These are phyloP conservation scores for Anhinga anhinga DNA, from an alignment of 2,113 vertebrate species.

Conservation along the genomic window DNA sequence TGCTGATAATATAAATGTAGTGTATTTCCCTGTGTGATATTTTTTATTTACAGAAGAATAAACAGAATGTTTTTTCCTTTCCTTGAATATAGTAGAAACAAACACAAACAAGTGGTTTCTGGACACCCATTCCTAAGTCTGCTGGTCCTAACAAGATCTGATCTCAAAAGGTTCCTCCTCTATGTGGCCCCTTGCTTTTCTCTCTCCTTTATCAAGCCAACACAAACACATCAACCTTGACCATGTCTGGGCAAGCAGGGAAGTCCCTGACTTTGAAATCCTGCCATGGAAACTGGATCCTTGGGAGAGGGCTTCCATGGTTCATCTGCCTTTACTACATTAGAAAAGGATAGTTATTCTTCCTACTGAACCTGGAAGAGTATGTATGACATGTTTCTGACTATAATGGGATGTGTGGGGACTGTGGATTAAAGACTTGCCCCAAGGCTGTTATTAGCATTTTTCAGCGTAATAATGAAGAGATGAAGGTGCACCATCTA, in stretches of 20 bases:
- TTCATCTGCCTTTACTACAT: not conserved
- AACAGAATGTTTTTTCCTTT: not conserved
- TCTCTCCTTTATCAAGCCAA: not conserved
- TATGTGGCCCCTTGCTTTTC: not conserved
- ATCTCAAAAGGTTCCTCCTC: not conserved
- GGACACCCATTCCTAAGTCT: not conserved
- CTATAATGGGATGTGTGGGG: not conserved
- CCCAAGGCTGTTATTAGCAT: slow-evolving; percentile 6
- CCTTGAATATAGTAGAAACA: not conserved
- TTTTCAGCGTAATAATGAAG: not conserved
- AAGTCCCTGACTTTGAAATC: not conserved
- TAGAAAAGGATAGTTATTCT: not conserved
- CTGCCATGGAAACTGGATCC: not conserved
- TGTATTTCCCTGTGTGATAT: not conserved
- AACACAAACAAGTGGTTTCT: not conserved
- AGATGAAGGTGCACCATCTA: not conserved
- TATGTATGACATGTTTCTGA: not conserved
- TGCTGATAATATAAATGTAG: not conserved
- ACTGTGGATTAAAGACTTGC: slow-evolving; percentile 27
- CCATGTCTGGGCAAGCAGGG: not conserved
- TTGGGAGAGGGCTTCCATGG: not conserved
- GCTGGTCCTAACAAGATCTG: not conserved
- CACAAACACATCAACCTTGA: not conserved
- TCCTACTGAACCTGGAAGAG: not conserved
- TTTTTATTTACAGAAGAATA: not conserved